These are phyloP conservation scores for Ichneumoninae sp. DNA, from an alignment of 2,888 invertebrate genomes.

Conservation along the genomic window DNA sequence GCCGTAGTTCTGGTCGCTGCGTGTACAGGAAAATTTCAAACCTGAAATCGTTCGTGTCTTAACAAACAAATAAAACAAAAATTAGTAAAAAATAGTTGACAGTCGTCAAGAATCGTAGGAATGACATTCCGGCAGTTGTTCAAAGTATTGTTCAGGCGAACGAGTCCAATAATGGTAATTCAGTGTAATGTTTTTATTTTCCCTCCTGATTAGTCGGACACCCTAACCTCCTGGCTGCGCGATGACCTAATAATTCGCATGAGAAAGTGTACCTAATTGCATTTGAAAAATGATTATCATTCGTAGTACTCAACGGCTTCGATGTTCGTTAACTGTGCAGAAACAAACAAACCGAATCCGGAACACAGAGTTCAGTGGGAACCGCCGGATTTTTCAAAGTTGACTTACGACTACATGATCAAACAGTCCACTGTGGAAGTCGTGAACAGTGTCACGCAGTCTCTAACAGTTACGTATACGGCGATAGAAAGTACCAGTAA, in stretches of 20 bases:
- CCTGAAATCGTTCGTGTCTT: not conserved
- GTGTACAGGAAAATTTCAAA: not conserved
- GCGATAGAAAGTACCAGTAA: conserved; percentile 78
- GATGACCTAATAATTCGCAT: not conserved
- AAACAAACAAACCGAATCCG: conserved; percentile 67
- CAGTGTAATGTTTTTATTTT: conserved; percentile 8
- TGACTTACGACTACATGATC: conserved; percentile 80
- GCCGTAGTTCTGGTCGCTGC: not conserved
- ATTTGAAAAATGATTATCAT: conserved; percentile 43
- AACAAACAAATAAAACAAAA: not conserved
- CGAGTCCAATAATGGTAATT: conserved; percentile 70
- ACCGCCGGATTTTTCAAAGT: conserved; percentile 70
- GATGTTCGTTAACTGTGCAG: conserved; percentile 70
- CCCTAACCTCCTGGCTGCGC: conserved; percentile 39
- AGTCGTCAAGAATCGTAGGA: not conserved
- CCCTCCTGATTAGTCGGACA: not conserved
- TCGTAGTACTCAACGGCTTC: conserved; percentile 73
- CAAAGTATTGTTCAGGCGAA: conserved; percentile 65
- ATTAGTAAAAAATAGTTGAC: conserved; percentile 1
- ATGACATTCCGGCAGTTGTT: conserved; percentile 66
- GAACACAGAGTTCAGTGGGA: conserved; percentile 76
- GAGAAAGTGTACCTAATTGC: not conserved
- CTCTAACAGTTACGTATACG: conserved; percentile 78
- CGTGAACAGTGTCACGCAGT: conserved; percentile 79
- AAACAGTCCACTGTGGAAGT: conserved; percentile 79